A percentile compares a stretch with the other conserved stretches of the same genome.
phyloP scores from a whole-genome alignment of 2,113 vertebrate species.

The Tor tambroides region DNA sequence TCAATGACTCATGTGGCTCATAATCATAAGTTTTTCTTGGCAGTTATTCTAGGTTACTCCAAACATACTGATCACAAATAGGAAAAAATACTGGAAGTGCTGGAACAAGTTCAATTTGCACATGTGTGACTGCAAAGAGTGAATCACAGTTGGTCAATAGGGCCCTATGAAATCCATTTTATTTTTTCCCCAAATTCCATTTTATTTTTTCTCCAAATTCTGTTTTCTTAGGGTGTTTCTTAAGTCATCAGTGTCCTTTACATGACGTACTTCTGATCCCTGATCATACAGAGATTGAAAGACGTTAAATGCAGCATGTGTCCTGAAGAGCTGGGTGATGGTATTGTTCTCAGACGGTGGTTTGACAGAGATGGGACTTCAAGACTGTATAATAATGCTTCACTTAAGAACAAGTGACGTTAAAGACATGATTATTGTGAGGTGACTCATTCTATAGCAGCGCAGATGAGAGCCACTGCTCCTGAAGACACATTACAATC shows the following conservation, averaged over 20 bases:
- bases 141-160: no score
- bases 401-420: not conserved
- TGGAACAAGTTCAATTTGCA: no score
- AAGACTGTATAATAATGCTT: not conserved
- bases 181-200: no score
- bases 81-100: no score
- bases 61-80: no score
- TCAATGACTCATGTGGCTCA: no score
- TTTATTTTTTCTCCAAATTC: no score
- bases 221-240: not conserved
- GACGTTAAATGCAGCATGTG: not conserved
- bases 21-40: no score
- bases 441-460: not conserved
- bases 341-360: not conserved
- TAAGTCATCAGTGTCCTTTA: not conserved
- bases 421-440: slow-evolving; percentile 7
- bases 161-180: no score
- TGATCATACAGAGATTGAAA: slow-evolving; percentile 1
- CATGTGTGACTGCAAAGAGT: no score
- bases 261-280: not conserved
- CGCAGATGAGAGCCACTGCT: not conserved
- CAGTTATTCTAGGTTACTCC: no score
- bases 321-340: slow-evolving; percentile 2
- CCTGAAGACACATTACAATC: not conserved
- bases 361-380: not conserved